Evolutionary conservation across 2,113 vertebrate species (phyloP).

Genomic region (Damaliscus lunatus): DNA sequence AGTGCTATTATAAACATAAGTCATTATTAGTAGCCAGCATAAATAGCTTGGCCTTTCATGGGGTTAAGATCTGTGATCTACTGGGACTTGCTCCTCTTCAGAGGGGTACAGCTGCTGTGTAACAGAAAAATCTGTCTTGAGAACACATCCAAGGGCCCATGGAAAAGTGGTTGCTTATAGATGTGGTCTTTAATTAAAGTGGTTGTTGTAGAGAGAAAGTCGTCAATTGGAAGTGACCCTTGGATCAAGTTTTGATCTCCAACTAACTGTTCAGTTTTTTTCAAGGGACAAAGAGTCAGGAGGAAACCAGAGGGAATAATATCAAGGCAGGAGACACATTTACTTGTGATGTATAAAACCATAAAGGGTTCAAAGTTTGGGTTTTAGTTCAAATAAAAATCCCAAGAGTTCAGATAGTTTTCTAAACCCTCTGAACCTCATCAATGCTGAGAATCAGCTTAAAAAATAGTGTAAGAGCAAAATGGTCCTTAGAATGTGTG

Average conservation of each 20-base stretch:
- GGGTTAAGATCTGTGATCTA: constrained; percentile 73
- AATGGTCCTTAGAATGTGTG: constrained; percentile 31
- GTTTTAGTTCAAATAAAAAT: constrained; percentile 74
- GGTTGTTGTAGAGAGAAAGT: constrained; percentile 65
- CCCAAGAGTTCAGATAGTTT: constrained; percentile 72
- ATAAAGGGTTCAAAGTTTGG: constrained; percentile 76
- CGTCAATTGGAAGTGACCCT: constrained; percentile 63
- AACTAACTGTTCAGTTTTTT: constrained; percentile 76
- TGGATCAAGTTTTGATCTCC: constrained; percentile 71
- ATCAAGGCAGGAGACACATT: constrained; percentile 71
- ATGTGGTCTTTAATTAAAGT: constrained; percentile 72
- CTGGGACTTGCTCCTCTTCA: constrained; percentile 67
- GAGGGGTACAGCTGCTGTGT: constrained; percentile 26
- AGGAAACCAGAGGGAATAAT: constrained; percentile 72
- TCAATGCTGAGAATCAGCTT: constrained; percentile 41
- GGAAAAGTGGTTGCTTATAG: constrained; percentile 55
- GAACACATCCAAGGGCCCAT: constrained; percentile 62
- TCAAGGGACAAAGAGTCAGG: constrained; percentile 76
- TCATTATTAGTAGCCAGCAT: constrained; percentile 70
- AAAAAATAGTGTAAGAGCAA: constrained; percentile 44
- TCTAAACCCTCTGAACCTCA: constrained; percentile 67
- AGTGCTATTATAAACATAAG: constrained; percentile 67
- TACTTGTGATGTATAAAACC: constrained; percentile 72
- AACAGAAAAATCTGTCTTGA: constrained; percentile 63
- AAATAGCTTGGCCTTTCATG: constrained; percentile 70